Conservation (phyloP, 2,888 invertebrate genomes). For the Athalia rosae region DNA sequence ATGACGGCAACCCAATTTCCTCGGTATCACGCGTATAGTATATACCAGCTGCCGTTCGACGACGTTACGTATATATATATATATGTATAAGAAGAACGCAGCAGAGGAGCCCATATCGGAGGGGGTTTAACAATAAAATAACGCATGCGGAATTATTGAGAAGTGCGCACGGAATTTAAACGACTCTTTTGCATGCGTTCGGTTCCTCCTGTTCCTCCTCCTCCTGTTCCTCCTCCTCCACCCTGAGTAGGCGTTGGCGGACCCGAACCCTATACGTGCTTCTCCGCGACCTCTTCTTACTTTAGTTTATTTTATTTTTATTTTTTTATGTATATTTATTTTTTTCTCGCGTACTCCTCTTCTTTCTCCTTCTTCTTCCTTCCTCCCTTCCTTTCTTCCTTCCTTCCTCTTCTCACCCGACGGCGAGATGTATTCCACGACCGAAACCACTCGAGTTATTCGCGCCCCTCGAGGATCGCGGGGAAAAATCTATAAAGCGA, state of each 20-base stretch:
- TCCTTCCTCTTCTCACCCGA: neutral
- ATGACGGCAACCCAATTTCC: conserved; percentile 55
- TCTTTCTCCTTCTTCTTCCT: neutral
- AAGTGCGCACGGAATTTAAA: conserved; percentile 54
- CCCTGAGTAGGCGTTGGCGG: conserved; percentile 40
- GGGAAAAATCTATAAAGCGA: neutral
- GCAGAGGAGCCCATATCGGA: conserved; percentile 41
- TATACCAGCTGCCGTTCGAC: conserved; percentile 38
- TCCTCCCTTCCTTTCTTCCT: neutral
- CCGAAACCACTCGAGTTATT: conserved; percentile 35
- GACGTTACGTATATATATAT: neutral
- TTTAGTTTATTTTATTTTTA: conserved; percentile 26
- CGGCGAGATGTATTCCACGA: conserved; percentile 5
- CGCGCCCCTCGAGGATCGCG: conserved; percentile 27
- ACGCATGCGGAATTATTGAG: conserved; percentile 54
- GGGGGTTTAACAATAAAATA: conserved; percentile 44
- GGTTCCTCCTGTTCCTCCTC: neutral
- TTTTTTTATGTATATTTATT: neutral
- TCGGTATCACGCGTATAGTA: conserved; percentile 46
- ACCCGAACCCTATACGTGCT: conserved; percentile 18
- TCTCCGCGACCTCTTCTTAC: conserved; percentile 37
- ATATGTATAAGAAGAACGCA: conserved; percentile 54
- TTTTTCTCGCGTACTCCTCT: neutral
- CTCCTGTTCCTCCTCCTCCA: neutral
- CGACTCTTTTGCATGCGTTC: conserved; percentile 49